Evolutionary conservation across 1,140 invertebrate species (phyloP).

Genomic region (Drosophila funebris): DNA sequence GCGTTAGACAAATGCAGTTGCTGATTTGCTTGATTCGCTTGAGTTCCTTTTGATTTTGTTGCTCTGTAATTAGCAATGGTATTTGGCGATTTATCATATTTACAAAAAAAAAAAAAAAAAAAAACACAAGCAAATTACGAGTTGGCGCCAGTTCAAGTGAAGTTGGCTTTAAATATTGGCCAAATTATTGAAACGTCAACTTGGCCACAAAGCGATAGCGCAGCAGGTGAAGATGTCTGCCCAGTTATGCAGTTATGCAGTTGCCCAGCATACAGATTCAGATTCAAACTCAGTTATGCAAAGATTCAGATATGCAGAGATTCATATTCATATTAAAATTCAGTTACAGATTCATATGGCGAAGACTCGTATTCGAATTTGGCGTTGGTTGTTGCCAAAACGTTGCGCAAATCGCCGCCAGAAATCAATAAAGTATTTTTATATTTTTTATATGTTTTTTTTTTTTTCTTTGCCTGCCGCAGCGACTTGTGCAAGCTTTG

Average conservation of each 20-base stretch:
- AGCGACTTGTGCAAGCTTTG: conserved; percentile 7
- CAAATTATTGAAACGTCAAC: conserved; percentile 15
- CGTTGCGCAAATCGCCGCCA: conserved; percentile 41
- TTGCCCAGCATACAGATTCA: neutral
- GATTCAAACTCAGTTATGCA: conserved; percentile 11
- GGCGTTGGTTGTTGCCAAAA: conserved; percentile 25
- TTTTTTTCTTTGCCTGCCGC: conserved; percentile 21
- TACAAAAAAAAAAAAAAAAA: too few species aligned
- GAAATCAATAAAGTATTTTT: conserved; percentile 53
- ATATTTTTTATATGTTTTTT: neutral
- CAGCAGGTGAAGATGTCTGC: conserved; percentile 54
- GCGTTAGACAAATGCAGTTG: conserved; percentile 19
- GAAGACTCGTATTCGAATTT: conserved; percentile 1
- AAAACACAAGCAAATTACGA: conserved; percentile 32
- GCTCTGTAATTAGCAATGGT: conserved; percentile 38
- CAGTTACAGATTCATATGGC: conserved; percentile 14
- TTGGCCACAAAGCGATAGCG: conserved; percentile 10
- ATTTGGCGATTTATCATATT: conserved; percentile 44
- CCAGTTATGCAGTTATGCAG: too few species aligned
- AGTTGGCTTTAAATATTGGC: conserved; percentile 11
- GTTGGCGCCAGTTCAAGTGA: conserved; percentile 35
- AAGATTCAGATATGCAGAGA: neutral
- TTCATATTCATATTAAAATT: conserved; percentile 18
- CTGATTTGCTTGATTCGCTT: conserved; percentile 16
- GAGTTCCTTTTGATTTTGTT: conserved; percentile 6